A percentile compares a stretch with the other conserved stretches of the same genome.
phyloP scores from a whole-genome alignment of 2,888 invertebrate genomes.

The Brenthis daphne region DNA sequence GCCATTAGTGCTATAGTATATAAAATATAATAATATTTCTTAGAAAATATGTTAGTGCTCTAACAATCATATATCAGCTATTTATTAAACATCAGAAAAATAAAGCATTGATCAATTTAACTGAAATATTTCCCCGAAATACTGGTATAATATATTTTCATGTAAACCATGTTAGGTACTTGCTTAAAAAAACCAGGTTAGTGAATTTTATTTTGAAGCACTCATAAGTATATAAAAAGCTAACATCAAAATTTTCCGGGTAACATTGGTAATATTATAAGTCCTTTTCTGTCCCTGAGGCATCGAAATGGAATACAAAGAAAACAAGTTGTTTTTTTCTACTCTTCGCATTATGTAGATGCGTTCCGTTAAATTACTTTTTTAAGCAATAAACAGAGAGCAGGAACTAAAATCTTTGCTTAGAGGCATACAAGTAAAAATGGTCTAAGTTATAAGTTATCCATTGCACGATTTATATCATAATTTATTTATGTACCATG shows the following conservation, averaged over 20 bases:
- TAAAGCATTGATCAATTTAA: too few species aligned
- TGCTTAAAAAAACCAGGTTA: constrained; percentile 18
- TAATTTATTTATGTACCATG: too few species aligned
- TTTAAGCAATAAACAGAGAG: constrained; percentile 75
- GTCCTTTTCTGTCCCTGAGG: constrained; percentile 30
- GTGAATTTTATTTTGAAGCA: constrained; percentile 27
- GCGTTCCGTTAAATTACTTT: constrained; percentile 73
- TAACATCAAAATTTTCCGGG: constrained; percentile 36
- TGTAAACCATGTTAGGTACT: constrained; percentile 7
- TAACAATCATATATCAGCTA: too few species aligned
- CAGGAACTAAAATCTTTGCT: constrained; percentile 71
- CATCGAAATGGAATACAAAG: constrained; percentile 43
- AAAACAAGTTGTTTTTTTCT: constrained; percentile 69
- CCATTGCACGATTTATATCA: too few species aligned
- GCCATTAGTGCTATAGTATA: too few species aligned
- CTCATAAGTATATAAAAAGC: constrained; percentile 26
- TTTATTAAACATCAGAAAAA: too few species aligned
- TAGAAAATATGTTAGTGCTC: too few species aligned
- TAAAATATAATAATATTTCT: too few species aligned
- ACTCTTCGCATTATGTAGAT: constrained; percentile 73
- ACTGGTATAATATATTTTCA: constrained; percentile 22
- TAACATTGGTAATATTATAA: constrained; percentile 54
- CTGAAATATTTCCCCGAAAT: constrained; percentile 9
- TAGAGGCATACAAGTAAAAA: constrained; percentile 50
- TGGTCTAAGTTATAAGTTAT: constrained; percentile 35